A percentile compares a stretch with the other conserved stretches of the same genome.
Conservation (phyloP, 2,113 vertebrate genomes). For the Telmatochromis sp. region DNA sequence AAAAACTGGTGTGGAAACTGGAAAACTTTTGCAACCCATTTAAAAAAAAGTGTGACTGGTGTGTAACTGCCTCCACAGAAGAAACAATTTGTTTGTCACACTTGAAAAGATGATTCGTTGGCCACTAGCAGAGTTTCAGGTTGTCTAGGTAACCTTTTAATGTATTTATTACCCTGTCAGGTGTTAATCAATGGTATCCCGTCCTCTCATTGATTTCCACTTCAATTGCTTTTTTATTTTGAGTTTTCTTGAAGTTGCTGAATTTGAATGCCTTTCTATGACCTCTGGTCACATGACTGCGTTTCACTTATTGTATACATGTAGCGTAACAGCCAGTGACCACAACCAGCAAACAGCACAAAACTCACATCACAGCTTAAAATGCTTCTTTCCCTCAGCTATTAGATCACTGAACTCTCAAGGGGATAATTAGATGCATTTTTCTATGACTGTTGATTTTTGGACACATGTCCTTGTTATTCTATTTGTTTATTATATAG, state of each 20-base stretch:
- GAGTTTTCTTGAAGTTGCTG: background rate
- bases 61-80: background rate
- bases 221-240: background rate
- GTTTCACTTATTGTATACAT: background rate
- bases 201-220: background rate
- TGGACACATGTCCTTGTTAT: background rate
- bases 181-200: background rate
- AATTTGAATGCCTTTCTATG: background rate
- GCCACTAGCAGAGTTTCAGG: background rate
- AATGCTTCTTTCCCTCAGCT: background rate
- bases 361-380: background rate
- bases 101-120: background rate
- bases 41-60: background rate
- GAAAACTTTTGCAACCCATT: background rate
- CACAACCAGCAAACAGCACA: background rate
- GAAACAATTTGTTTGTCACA: background rate
- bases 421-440: background rate
- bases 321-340: background rate
- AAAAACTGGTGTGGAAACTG: background rate
- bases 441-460: background rate
- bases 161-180: background rate
- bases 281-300: background rate
- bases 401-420: background rate
- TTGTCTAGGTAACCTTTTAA: background rate
- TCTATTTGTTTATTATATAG: background rate